These are phyloP conservation scores for Rhodinocichla rosea DNA, from an alignment of 2,113 vertebrate species.

Conservation along the genomic window DNA sequence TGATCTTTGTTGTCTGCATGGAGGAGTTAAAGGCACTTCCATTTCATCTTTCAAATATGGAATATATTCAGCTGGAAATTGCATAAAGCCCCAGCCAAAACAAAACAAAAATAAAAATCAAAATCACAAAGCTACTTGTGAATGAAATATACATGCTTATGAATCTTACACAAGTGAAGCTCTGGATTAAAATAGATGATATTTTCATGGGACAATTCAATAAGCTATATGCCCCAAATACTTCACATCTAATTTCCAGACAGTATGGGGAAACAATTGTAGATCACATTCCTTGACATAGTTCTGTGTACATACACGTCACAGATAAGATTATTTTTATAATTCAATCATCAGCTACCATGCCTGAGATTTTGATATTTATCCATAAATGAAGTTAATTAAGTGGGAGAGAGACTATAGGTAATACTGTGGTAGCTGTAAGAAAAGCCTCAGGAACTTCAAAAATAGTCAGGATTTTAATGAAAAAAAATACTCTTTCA, in stretches of 20 bases:
- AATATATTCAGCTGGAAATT: constrained; percentile 10
- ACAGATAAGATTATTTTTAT: neutral
- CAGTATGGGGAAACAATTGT: neutral
- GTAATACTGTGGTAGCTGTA: neutral
- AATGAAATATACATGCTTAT: neutral
- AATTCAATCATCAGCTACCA: neutral
- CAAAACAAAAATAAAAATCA: neutral
- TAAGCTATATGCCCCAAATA: neutral
- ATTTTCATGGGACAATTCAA: neutral
- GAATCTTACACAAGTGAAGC: neutral
- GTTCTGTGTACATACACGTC: neutral
- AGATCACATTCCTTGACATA: neutral
- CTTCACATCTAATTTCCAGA: neutral
- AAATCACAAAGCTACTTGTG: neutral
- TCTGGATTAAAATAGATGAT: neutral
- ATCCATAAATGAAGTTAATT: neutral
- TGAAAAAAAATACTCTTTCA: neutral
- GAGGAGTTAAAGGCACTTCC: constrained; percentile 62
- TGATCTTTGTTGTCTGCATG: constrained; percentile 10
- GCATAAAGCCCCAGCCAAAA: neutral
- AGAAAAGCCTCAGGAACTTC: neutral
- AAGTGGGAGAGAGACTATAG: neutral
- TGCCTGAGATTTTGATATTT: neutral
- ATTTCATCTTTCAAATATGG: constrained; percentile 34
- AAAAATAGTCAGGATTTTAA: neutral